These are phyloP conservation scores for Pollenia angustigena DNA, from an alignment of 2,888 invertebrate genomes.

Conservation along the genomic window DNA sequence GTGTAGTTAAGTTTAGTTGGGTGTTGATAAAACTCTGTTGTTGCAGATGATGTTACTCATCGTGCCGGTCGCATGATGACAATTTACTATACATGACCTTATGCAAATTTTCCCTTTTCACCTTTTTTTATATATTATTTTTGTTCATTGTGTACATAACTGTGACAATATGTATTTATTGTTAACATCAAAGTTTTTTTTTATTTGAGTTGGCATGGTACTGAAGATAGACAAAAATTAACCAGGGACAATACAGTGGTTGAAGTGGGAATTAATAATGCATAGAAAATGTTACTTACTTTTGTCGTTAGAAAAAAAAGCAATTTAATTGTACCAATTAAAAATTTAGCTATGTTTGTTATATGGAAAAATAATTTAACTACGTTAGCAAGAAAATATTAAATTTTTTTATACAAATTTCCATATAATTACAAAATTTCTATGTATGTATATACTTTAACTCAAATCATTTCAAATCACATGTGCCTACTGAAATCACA, in stretches of 20 bases:
- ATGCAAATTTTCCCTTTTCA: conserved; percentile 59
- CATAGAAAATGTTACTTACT: too few species aligned
- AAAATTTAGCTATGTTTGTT: too few species aligned
- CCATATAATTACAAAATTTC: too few species aligned
- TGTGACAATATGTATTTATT: conserved; percentile 50
- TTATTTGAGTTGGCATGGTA: background rate
- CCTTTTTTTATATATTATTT: conserved; percentile 21
- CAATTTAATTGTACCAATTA: too few species aligned
- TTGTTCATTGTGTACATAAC: conserved; percentile 7
- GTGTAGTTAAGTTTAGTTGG: conserved; percentile 34
- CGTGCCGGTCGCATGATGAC: conserved; percentile 54
- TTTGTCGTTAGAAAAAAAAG: too few species aligned
- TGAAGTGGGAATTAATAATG: background rate
- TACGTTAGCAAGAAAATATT: too few species aligned
- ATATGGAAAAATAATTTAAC: too few species aligned
- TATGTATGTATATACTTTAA: too few species aligned
- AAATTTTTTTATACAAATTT: too few species aligned
- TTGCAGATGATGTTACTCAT: conserved; percentile 27
- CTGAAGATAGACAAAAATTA: conserved; percentile 48
- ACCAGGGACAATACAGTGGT: conserved; percentile 23
- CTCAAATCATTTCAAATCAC: too few species aligned
- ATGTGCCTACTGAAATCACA: too few species aligned
- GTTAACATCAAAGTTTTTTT: conserved; percentile 41
- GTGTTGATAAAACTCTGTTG: conserved; percentile 28
- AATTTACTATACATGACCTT: conserved; percentile 66